These are phyloP conservation scores for Thaleichthys pacificus DNA, from an alignment of 2,797 vertebrate species.

Conservation along the genomic window DNA sequence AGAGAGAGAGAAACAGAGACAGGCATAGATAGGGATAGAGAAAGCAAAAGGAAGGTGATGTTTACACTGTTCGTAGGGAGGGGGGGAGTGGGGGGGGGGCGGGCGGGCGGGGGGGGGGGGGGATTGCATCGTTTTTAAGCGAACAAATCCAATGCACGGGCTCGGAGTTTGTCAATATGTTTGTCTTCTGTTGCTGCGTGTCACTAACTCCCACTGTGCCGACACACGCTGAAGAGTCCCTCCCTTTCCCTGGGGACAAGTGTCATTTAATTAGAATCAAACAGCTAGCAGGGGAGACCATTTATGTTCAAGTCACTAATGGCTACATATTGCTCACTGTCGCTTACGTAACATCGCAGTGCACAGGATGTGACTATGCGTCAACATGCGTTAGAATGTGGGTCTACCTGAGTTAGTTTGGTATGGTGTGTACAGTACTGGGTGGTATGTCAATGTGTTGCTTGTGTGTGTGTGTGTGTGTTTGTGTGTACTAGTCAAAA, in stretches of 20 bases:
- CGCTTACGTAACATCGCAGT: conserved; percentile 54
- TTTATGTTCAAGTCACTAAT: conserved; percentile 76
- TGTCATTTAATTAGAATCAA: conserved; percentile 89
- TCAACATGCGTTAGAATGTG: conserved; percentile 6
- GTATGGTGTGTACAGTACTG: background rate
- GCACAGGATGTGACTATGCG: conserved; percentile 30
- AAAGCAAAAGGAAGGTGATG: background rate
- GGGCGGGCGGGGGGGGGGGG: background rate
- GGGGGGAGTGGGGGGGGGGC: background rate
- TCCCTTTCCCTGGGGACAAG: conserved; percentile 69
- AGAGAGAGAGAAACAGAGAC: conserved; percentile 2
- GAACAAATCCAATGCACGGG: conserved; percentile 67
- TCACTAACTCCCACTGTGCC: conserved; percentile 64
- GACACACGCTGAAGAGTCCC: conserved; percentile 58
- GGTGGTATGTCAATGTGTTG: background rate
- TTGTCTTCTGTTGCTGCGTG: conserved; percentile 46
- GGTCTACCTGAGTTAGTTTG: background rate
- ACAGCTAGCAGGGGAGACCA: conserved; percentile 77
- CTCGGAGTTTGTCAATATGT: conserved; percentile 70
- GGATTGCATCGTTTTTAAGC: conserved; percentile 50
- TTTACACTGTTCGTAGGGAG: background rate
- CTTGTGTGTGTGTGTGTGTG: conserved; percentile 14
- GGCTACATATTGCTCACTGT: conserved; percentile 73
- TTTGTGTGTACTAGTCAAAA: background rate
- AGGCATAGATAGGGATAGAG: background rate